Conservation (phyloP, 2,113 vertebrate genomes). For the Strix uralensis region DNA sequence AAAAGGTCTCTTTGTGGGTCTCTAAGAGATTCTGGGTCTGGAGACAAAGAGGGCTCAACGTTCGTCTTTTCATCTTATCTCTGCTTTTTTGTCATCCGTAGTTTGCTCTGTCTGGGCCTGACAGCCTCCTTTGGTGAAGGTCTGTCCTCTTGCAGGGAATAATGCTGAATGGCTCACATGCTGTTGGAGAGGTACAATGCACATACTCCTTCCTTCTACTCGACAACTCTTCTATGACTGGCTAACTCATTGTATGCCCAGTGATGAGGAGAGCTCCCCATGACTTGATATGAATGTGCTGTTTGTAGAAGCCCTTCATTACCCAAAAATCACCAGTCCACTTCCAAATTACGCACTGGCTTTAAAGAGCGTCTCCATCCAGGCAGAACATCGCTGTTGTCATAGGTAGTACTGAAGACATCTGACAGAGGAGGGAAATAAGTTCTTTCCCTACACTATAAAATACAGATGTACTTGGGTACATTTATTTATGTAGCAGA, state of each 20-base stretch:
- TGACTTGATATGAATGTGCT: fast-evolving
- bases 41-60: background rate
- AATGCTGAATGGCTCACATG: fast-evolving
- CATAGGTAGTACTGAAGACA: no score
- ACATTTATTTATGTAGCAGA: background rate
- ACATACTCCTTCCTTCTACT: background rate
- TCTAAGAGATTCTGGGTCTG: background rate
- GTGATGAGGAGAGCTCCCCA: background rate
- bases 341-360: background rate
- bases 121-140: background rate
- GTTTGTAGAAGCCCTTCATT: background rate
- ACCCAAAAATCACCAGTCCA: background rate
- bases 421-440: background rate
- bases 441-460: background rate
- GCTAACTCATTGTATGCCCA: background rate
- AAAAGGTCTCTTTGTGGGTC: no score
- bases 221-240: fast-evolving
- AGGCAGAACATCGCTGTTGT: fast-evolving
- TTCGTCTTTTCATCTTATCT: background rate
- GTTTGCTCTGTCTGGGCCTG: background rate
- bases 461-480: background rate
- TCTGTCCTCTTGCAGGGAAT: background rate
- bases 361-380: background rate
- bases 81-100: background rate
- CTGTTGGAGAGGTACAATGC: fast-evolving